These are phyloP conservation scores for Dromas ardeola DNA, from an alignment of 2,113 vertebrate genomes.

Conservation along the genomic window DNA sequence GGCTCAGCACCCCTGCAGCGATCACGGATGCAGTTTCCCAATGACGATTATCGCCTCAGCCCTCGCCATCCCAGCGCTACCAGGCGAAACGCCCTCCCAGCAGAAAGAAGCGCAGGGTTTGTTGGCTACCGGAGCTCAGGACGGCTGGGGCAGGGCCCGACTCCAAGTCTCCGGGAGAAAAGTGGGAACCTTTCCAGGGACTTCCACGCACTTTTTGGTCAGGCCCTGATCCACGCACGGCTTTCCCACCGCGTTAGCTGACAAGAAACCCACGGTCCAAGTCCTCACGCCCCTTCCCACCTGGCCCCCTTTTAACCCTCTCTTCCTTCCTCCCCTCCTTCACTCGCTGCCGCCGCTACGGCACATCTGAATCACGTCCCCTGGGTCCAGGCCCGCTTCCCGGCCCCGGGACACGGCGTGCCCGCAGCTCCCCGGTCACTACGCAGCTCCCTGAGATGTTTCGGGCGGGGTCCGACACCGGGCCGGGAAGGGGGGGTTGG, in stretches of 20 bases:
- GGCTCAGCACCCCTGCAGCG: neutral
- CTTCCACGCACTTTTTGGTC: constrained; percentile 32
- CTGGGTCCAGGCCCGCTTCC: neutral
- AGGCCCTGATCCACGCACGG: neutral
- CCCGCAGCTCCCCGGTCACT: neutral
- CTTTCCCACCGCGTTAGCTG: neutral
- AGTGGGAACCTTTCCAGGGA: constrained; percentile 41
- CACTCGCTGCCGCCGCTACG: neutral
- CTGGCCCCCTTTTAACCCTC: neutral
- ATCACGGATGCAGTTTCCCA: accelerated
- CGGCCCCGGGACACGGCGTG: neutral
- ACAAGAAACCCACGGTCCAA: neutral
- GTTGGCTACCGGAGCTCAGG: neutral
- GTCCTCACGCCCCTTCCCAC: neutral
- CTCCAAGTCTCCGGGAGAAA: constrained; percentile 41
- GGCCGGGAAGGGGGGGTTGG: neutral
- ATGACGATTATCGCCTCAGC: accelerated
- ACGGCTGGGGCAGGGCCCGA: neutral
- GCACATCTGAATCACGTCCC: neutral
- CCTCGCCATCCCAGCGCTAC: accelerated
- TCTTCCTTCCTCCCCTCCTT: neutral
- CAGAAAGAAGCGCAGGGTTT: neutral
- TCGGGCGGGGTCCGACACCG: neutral
- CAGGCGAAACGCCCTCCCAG: neutral
- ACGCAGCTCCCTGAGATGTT: neutral